These are phyloP conservation scores for Euthynnus affinis DNA, from an alignment of 2,797 vertebrate genomes.

Conservation along the genomic window DNA sequence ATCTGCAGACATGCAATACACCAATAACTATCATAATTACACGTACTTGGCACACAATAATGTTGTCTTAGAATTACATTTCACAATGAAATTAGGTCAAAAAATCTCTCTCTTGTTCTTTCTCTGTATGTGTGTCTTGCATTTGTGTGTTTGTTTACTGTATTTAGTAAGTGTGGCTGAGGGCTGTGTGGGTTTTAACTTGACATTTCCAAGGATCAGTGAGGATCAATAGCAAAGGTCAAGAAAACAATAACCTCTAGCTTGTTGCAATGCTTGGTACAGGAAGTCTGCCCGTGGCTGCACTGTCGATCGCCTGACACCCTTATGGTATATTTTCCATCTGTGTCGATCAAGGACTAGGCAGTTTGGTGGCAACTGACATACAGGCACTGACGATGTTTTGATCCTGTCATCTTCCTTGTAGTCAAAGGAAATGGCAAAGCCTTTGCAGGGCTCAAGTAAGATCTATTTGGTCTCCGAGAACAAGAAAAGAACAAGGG, in stretches of 20 bases:
- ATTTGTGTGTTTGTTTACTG: slow-evolving; percentile 1
- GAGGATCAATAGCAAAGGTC: slow-evolving; percentile 80
- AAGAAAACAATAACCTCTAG: slow-evolving; percentile 68
- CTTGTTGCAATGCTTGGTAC: slow-evolving; percentile 49
- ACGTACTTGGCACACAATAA: slow-evolving; percentile 66
- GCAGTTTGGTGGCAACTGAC: not conserved
- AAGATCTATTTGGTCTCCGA: not conserved
- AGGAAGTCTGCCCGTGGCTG: slow-evolving; percentile 44
- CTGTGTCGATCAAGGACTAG: slow-evolving; percentile 7
- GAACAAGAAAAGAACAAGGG: not conserved
- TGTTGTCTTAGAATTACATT: slow-evolving; percentile 73
- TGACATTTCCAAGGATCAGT: slow-evolving; percentile 77
- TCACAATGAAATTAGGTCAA: slow-evolving; percentile 61
- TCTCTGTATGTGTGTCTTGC: not conserved
- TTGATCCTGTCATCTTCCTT: slow-evolving; percentile 24
- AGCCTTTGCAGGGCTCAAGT: not conserved
- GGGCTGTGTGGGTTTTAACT: slow-evolving; percentile 59
- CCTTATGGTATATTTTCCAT: slow-evolving; percentile 10
- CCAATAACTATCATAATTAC: slow-evolving; percentile 74
- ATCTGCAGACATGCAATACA: slow-evolving; percentile 55
- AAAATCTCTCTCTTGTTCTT: slow-evolving; percentile 29
- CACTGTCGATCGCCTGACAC: slow-evolving; percentile 17
- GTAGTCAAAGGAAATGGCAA: not conserved
- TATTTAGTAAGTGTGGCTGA: slow-evolving; percentile 54
- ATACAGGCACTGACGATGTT: slow-evolving; percentile 3